phyloP scores from a whole-genome alignment of 2,113 vertebrate species.

The Nothobranchius furzeri region DNA sequence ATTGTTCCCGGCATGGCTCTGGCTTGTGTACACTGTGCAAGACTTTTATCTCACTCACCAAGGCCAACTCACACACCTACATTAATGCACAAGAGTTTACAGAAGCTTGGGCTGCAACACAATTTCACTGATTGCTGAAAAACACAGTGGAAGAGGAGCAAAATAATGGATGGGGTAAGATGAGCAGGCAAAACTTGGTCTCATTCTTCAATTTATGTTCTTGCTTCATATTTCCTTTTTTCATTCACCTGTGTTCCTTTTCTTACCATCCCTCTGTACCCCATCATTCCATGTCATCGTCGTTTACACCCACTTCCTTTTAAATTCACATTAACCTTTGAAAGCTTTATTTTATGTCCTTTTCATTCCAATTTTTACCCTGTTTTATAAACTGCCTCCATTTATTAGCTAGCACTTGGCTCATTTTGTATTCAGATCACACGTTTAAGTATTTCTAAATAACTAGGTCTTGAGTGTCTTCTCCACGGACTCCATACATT shows the following conservation, averaged over 20 bases:
- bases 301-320: slow-evolving; percentile 26
- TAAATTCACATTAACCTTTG: slow-evolving; percentile 55
- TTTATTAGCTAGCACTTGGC: slow-evolving; percentile 58
- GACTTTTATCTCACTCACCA: slow-evolving; percentile 62
- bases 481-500: slow-evolving; percentile 44
- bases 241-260: slow-evolving; percentile 12
- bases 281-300: slow-evolving; percentile 34
- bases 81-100: slow-evolving; percentile 1
- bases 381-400: slow-evolving; percentile 50
- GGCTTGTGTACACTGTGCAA: slow-evolving; percentile 50
- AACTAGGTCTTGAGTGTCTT: slow-evolving; percentile 32
- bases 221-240: slow-evolving; percentile 28
- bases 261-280: slow-evolving; percentile 4
- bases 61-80: slow-evolving; percentile 15
- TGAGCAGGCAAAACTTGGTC: no score
- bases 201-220: slow-evolving; percentile 6
- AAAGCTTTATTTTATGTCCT: slow-evolving; percentile 58
- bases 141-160: slow-evolving; percentile 20
- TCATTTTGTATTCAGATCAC: slow-evolving; percentile 44
- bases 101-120: slow-evolving; percentile 1
- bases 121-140: slow-evolving; percentile 24
- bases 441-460: slow-evolving; percentile 51
- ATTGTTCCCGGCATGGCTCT: slow-evolving; percentile 66
- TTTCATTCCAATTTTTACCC: slow-evolving; percentile 36
- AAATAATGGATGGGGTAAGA: neutral